Base-by-base conservation (phyloP, 2,113 vertebrate genomes). In the Cyphomyrus discorhynchus region DNA sequence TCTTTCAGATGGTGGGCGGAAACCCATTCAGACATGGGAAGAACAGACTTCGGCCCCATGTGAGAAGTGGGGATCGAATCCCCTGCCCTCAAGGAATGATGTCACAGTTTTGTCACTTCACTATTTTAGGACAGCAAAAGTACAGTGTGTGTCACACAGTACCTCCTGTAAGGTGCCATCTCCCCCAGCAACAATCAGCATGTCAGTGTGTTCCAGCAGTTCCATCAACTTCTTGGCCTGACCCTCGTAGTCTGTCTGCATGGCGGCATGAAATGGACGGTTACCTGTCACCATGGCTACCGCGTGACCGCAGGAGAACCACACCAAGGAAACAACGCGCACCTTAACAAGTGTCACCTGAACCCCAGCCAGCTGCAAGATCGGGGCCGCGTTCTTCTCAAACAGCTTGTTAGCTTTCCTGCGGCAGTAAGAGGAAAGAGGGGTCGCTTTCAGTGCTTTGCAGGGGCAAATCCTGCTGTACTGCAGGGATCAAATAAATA, bases 161-260 rank as follows among this genome's bases (percentile, higher is more conserved):
- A 98, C 97, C 96, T 99, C 98, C 94, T 99, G 98, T 27, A 99
- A 91, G 0, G 98, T 99, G 83, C 98, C 98, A 58, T 98, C 97
- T 49, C 98, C 98, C 90, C 98, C 98, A 2, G 98, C 98, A 83
- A 99, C 97, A 24, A 99, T 97, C 91, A 99, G 96, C 93, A 99
- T 93, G 91, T 99, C 98, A 0, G 98, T 98, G 66, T 94, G 96
- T 86, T 99, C 98, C 97, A 99, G 96, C 85, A 99, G 31, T 56
- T 99, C 98, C 90, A 99, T 93, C n/a, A 99, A 94, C 87, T 99
- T 98, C 94, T 99, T 99, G 0, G 97, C 98, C 94, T 99, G 98
- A 52, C 98, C 98, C 93, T 99, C 98, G 93, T 97, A 98, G 94
- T 99, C 98, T 7, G 98, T 99, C 98, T 99, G 96, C 86, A 91